Evolutionary conservation across 2,888 invertebrate genomes (phyloP).

Genomic region (Nemoura dubitans): DNA sequence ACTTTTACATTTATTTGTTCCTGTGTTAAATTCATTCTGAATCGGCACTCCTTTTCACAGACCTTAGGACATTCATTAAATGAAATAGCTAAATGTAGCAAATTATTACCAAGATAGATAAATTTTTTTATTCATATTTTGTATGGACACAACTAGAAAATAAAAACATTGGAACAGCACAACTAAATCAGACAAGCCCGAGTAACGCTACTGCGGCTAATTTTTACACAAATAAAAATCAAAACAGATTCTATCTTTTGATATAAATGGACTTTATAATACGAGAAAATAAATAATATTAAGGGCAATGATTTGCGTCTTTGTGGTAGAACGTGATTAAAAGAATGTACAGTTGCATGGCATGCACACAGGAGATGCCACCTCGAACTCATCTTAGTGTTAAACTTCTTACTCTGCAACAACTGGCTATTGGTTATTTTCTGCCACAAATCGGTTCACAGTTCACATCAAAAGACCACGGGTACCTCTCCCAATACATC

Average conservation of each 20-base stretch:
- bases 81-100: background rate
- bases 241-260: background rate
- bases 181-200: background rate
- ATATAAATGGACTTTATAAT: background rate
- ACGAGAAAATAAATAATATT: background rate
- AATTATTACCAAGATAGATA: background rate
- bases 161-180: background rate
- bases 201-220: background rate
- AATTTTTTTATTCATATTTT: background rate
- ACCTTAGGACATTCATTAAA: background rate
- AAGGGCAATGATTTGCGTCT: background rate
- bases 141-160: background rate
- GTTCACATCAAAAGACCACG: background rate
- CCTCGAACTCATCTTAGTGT: background rate
- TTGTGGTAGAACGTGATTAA: background rate
- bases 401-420: background rate
- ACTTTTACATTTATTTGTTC: background rate
- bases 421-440: background rate
- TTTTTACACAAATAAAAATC: background rate
- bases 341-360: background rate
- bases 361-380: background rate
- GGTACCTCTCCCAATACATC: background rate
- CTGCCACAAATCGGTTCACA: background rate
- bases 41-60: background rate
- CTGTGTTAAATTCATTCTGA: background rate